These are phyloP conservation scores for Rhynchotus rufescens DNA, from an alignment of 2,797 vertebrate genomes.

Conservation along the genomic window DNA sequence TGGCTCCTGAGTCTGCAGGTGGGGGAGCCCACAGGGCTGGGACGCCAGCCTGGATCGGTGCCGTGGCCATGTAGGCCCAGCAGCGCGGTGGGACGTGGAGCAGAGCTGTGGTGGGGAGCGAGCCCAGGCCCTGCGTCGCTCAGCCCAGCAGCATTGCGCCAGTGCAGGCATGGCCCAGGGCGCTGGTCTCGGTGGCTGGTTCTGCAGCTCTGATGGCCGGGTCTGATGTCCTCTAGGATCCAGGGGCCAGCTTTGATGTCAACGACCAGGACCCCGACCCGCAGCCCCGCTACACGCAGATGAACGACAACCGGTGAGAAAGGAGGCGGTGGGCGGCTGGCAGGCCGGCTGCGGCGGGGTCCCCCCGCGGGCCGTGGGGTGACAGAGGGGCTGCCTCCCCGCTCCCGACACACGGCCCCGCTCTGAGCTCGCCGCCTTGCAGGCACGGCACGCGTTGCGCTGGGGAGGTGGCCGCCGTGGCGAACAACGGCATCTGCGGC, in stretches of 20 bases:
- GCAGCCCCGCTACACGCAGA: slow-evolving; percentile 96
- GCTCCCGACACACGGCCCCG: fast-evolving
- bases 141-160: not conserved
- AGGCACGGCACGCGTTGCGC: slow-evolving; percentile 96
- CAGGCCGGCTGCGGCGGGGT: not conserved
- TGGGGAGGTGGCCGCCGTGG: slow-evolving; percentile 93
- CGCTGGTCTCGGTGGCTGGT: fast-evolving
- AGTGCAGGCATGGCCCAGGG: too few species aligned
- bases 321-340: slow-evolving; percentile 10
- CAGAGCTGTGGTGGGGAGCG: fast-evolving
- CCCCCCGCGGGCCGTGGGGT: fast-evolving
- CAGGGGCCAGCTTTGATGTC: slow-evolving; percentile 95
- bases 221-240: slow-evolving; percentile 82
- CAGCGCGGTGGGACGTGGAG: not conserved
- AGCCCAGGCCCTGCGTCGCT: not conserved
- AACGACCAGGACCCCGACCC: slow-evolving; percentile 97
- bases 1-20: not conserved
- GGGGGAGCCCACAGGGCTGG: fast-evolving
- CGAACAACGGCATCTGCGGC: slow-evolving; percentile 95
- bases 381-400: fast-evolving
- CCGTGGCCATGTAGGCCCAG: fast-evolving
- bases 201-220: not conserved
- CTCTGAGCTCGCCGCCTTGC: fast-evolving
- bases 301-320: slow-evolving; percentile 95
- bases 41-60: fast-evolving